phyloP scores from a whole-genome alignment of 2,113 vertebrate genomes.

The mouse (Mus musculus) region DNA sequence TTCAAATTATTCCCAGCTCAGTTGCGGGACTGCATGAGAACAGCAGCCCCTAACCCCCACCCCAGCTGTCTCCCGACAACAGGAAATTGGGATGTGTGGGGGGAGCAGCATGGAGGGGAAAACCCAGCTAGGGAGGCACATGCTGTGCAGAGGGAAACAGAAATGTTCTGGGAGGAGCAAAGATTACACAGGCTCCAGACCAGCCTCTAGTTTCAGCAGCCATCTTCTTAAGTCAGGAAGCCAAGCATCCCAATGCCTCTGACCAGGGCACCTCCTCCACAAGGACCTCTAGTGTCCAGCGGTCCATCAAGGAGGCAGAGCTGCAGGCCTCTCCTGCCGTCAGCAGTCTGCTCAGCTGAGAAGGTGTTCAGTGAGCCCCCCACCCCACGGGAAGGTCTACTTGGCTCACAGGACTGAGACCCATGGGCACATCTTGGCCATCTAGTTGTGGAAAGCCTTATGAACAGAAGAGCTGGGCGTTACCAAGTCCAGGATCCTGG shows the following conservation, averaged over 20 bases:
- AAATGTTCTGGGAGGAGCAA: background rate
- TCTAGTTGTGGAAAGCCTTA: background rate
- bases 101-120: background rate
- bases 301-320: no score
- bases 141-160: background rate
- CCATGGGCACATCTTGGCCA: accelerated
- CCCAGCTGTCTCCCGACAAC: constrained; percentile 75
- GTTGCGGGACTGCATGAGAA: constrained; percentile 76
- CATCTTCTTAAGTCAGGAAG: background rate
- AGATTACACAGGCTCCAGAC: background rate
- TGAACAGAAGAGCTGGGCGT: background rate
- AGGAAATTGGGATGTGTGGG: constrained; percentile 79
- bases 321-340: background rate
- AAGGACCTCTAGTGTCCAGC: background rate
- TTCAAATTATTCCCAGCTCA: constrained; percentile 88
- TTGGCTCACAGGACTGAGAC: background rate
- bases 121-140: background rate
- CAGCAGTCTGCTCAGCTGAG: background rate
- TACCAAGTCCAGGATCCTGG: background rate
- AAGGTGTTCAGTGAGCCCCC: background rate
- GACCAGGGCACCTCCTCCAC: background rate
- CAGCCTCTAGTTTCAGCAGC: background rate
- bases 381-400: background rate
- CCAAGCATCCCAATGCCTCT: background rate
- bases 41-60: constrained; percentile 61